Percentiles rank a stretch among this genome's conserved stretches.
Evolutionary conservation across 2,797 vertebrate species (phyloP).

Genomic region (Varecia variegata): DNA sequence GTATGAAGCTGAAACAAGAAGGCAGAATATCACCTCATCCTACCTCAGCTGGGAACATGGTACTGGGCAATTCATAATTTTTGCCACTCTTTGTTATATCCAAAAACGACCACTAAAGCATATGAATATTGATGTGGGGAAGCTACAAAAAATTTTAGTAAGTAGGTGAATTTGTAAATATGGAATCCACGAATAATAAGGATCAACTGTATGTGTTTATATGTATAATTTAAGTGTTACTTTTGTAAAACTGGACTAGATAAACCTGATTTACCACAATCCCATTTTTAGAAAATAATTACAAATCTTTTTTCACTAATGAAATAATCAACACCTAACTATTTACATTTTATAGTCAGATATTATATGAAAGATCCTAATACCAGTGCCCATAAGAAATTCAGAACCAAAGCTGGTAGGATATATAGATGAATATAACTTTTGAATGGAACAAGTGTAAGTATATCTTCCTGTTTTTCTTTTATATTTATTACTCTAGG

Average conservation of each 20-base stretch:
- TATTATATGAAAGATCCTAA: neutral
- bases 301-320: neutral
- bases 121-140: neutral
- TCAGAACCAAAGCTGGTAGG: neutral
- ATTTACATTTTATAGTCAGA: conserved; percentile 5
- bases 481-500: neutral
- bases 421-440: neutral
- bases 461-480: neutral
- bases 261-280: neutral
- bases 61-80: neutral
- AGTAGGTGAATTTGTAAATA: neutral
- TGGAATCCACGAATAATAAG: conserved; percentile 4
- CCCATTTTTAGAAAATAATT: conserved; percentile 21
- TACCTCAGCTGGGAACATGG: neutral
- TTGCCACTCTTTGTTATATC: neutral
- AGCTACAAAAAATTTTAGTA: neutral
- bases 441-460: neutral
- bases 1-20: neutral
- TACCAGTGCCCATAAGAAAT: neutral
- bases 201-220: neutral
- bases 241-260: conserved; percentile 27
- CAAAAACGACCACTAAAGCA: neutral
- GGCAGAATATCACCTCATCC: neutral
- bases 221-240: neutral
- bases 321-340: neutral